Conservation (phyloP, 35 echinoderm and acorn worm genomes). For the Acanthaster planci region DNA sequence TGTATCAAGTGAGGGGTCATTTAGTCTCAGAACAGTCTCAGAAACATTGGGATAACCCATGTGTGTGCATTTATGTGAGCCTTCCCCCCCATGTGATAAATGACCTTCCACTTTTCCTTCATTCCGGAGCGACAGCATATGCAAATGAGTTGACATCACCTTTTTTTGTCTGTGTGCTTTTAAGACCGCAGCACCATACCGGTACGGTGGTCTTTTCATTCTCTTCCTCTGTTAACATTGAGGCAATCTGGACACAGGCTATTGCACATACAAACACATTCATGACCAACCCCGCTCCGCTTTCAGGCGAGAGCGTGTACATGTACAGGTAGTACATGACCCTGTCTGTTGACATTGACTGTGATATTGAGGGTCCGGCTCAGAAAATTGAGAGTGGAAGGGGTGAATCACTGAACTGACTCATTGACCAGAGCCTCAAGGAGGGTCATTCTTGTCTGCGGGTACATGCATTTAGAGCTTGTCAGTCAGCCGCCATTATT, state of each 20-base stretch:
- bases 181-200: neutral
- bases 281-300: neutral
- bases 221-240: too few species aligned
- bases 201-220: neutral
- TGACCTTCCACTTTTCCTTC: neutral
- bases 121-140: neutral
- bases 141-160: neutral
- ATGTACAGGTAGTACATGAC: neutral
- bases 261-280: conserved; percentile 18
- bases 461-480: too few species aligned
- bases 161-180: neutral
- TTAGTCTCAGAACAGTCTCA: too few species aligned
- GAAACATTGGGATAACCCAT: too few species aligned
- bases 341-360: conserved; percentile 31
- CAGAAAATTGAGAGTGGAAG: neutral
- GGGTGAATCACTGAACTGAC: conserved; percentile 6
- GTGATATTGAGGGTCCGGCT: conserved; percentile 23
- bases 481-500: too few species aligned
- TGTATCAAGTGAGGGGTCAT: too few species aligned
- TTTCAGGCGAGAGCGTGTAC: too few species aligned
- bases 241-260: conserved; percentile 15
- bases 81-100: neutral
- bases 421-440: neutral
- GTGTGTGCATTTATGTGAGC: neutral
- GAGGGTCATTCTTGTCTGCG: too few species aligned